Conservation (phyloP, 2,888 invertebrate genomes). For the Sthenelais limicola region DNA sequence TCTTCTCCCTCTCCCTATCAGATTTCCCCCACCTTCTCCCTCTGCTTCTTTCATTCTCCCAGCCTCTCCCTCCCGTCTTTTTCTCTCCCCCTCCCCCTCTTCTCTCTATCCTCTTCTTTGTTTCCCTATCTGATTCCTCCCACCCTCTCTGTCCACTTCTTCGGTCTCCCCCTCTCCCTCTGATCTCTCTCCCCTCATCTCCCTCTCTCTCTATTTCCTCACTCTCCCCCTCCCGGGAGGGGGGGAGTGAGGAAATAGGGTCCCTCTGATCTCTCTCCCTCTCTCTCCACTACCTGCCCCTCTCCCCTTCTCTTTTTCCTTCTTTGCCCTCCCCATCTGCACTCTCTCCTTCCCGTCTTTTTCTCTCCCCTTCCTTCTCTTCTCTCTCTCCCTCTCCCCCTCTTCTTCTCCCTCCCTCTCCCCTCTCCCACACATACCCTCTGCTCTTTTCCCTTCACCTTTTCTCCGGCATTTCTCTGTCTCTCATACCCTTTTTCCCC, state of each 20-base stretch:
- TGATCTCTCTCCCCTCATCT: background rate
- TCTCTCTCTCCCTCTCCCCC: background rate
- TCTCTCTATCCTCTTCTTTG: background rate
- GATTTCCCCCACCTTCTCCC: background rate
- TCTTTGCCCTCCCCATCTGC: background rate
- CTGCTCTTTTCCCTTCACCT: background rate
- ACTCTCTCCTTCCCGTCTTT: slow-evolving; percentile 4
- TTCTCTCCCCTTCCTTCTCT: slow-evolving; percentile 7
- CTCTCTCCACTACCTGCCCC: background rate
- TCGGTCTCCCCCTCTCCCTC: background rate
- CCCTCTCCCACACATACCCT: background rate
- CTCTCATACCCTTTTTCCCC: background rate
- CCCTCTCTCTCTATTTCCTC: slow-evolving; percentile 8
- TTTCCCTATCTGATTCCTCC: no score
- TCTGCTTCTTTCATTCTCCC: background rate
- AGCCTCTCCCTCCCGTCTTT: background rate
- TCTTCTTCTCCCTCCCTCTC: background rate
- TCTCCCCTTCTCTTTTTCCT: background rate
- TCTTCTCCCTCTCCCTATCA: background rate
- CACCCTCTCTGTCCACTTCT: background rate
- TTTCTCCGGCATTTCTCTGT: background rate
- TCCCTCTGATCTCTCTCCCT: slow-evolving; percentile 1
- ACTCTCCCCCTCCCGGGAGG: background rate
- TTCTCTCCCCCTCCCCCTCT: background rate
- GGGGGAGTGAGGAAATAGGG: no score